Evolutionary conservation across 2,113 vertebrate genomes (phyloP).

Genomic region (Gulo gulo): DNA sequence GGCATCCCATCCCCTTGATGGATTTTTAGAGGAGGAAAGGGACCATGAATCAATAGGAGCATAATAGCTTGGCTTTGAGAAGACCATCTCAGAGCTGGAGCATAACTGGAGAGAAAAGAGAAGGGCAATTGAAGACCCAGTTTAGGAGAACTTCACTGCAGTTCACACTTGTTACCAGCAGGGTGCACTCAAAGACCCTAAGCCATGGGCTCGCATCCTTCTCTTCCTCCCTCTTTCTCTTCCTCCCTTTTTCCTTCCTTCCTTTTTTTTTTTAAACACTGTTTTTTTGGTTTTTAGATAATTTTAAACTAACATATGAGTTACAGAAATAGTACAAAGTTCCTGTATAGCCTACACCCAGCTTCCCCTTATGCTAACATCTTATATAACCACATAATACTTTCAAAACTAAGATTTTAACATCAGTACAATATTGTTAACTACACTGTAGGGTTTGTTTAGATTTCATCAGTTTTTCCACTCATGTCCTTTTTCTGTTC

Average conservation of each 20-base stretch:
- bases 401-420: neutral
- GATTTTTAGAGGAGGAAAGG: constrained; percentile 22
- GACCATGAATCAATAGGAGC: neutral
- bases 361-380: neutral
- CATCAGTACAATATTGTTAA: neutral
- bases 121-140: neutral
- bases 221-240: neutral
- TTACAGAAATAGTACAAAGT: neutral
- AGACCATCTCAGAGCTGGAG: neutral
- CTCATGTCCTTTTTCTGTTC: neutral
- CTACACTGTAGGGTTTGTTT: neutral
- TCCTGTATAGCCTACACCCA: neutral
- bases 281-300: neutral
- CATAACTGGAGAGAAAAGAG: neutral
- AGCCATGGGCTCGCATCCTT: neutral
- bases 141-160: neutral
- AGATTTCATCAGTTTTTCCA: neutral
- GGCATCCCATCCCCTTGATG: neutral
- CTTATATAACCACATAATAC: neutral
- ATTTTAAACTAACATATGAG: neutral
- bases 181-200: neutral
- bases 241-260: neutral
- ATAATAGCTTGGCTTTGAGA: neutral
- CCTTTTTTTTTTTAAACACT: neutral
- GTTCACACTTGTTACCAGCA: neutral